These are phyloP conservation scores for Albula glossodonta DNA, from an alignment of 2,113 vertebrate species.

Conservation along the genomic window DNA sequence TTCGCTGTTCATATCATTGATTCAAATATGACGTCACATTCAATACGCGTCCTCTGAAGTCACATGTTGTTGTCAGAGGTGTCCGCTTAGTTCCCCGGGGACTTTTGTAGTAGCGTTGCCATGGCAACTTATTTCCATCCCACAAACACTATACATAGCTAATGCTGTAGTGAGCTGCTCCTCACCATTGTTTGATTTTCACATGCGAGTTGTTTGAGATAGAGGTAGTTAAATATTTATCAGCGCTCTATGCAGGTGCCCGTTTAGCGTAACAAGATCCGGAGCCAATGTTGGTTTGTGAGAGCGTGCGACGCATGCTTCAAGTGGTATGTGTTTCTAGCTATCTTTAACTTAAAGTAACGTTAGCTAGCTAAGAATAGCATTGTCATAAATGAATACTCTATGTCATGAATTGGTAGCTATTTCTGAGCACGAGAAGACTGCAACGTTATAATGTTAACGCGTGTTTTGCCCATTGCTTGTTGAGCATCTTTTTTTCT, in stretches of 20 bases:
- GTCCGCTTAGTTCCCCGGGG: background rate
- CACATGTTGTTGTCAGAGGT: background rate
- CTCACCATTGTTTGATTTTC: background rate
- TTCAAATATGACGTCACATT: slow-evolving; percentile 46
- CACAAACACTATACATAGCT: slow-evolving; percentile 24
- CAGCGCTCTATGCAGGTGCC: background rate
- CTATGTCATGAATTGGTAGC: background rate
- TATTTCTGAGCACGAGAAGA: background rate
- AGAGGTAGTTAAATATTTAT: background rate
- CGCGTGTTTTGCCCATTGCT: background rate
- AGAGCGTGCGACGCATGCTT: background rate
- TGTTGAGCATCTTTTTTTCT: background rate
- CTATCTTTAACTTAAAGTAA: background rate
- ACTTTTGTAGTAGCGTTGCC: slow-evolving; percentile 38
- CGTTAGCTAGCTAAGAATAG: background rate
- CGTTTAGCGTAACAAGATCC: background rate
- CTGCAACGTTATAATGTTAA: background rate
- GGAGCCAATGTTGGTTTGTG: background rate
- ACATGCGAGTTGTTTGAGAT: background rate
- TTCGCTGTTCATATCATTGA: too few species aligned
- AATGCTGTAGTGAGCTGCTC: background rate
- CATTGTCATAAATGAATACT: background rate
- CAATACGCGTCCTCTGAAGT: background rate
- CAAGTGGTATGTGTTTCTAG: background rate
- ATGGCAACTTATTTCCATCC: slow-evolving; percentile 48